Base-by-base conservation (phyloP, 2,113 vertebrate genomes). In the Phoxinus phoxinus region DNA sequence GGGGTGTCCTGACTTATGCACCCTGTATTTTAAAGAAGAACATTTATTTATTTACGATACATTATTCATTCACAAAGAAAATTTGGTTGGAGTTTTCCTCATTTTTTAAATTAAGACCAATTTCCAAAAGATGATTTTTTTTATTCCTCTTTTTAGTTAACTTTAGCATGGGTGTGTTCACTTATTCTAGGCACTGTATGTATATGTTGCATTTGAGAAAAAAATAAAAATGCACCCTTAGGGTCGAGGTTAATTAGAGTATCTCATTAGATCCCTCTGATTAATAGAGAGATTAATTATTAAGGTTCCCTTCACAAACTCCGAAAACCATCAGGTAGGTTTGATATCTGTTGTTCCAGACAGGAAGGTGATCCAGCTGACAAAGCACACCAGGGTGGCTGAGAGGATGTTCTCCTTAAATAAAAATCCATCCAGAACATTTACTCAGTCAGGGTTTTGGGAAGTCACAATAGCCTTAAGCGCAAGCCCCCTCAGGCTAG, bases 381-480 rank as follows among this genome's bases (percentile, higher is more conserved):
- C 78, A 63, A 81, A 81, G 35, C 78, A 32, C 61, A 56, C 30
- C 46, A 56, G 46, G 67, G 81, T 56, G 48, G 12, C 46, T 37
- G 48, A 83, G 21, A 25, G 48, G 48, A 72, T 83, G 51, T 79
- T 79, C 76, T 79, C 6, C 32, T 59, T 79, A 72, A 83, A 83
- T 83, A 72, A 72, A 83, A 58, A 72, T 83, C 65, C 67, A 83
- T 83, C 32, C 48, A 72, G 46, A 83, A 72, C 48, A 81, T 81
- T 67, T 41, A 80, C 58, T 30, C 41, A 32, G 44, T 81, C 61
- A 67, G 44, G 44, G 44, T 51, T 61, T 76, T 30, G 25, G 46
- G 41, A 73, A 53, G 25, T 76, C 46, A 23, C 25, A 21, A 27
- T 30, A 58, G 65, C 46, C 81, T 58, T 12, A 58, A 72, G 44